Conservation (phyloP, 2,113 vertebrate species). For the Cryptomyrus ogoouensis region DNA sequence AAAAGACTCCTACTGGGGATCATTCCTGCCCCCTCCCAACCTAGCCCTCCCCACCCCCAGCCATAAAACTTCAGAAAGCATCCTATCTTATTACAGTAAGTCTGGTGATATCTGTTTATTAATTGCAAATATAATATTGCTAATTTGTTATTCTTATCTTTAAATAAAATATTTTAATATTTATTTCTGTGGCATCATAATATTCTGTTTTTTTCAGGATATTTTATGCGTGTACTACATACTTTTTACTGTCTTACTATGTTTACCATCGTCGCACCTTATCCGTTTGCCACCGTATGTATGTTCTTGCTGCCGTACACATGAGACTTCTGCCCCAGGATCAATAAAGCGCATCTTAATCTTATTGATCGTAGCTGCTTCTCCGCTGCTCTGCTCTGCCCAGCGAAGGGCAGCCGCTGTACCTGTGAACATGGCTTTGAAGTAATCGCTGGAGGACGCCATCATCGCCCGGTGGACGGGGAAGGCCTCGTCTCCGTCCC, state of each 20-base stretch:
- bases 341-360: not conserved
- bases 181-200: not conserved
- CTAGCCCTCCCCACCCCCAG: not conserved
- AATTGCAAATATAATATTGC: not conserved
- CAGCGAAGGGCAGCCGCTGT: not conserved
- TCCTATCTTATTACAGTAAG: not conserved
- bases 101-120: not conserved
- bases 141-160: not conserved
- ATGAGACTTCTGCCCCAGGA: not conserved
- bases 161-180: not conserved
- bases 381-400: not conserved
- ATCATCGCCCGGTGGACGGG: slow-evolving; percentile 98
- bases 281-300: not conserved
- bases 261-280: not conserved
- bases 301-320: not conserved
- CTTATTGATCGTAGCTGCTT: not conserved
- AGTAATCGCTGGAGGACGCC: slow-evolving; percentile 98
- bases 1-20: not conserved
- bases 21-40: not conserved
- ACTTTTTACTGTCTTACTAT: not conserved
- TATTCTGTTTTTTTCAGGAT: not conserved
- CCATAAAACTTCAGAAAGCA: not conserved
- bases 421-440: slow-evolving; percentile 99
- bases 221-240: not conserved
- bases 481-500: slow-evolving; percentile 94